Evolutionary conservation across 2,113 vertebrate genomes (phyloP).

Genomic region (Merops nubicus): DNA sequence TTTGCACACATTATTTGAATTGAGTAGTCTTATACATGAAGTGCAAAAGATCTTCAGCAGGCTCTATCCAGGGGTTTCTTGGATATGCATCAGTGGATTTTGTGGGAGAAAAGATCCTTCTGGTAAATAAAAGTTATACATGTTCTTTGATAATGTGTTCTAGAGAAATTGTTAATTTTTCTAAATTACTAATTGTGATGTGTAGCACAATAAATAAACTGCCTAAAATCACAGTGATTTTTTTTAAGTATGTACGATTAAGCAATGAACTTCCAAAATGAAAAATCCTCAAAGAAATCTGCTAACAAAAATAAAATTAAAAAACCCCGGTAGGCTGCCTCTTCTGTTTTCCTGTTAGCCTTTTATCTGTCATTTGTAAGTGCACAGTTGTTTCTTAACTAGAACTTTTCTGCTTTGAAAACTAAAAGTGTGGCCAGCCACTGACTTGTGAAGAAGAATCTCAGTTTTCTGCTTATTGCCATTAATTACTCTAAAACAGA

Average conservation of each 20-base stretch:
- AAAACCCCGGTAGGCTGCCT: not conserved
- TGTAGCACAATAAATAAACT: constrained; percentile 36
- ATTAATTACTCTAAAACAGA: not conserved
- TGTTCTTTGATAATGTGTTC: constrained; percentile 53
- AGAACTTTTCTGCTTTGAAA: not conserved
- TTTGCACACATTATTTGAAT: constrained; percentile 45
- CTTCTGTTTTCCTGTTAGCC: not conserved
- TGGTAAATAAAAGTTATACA: constrained; percentile 5
- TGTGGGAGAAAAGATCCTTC: constrained; percentile 12
- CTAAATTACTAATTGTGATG: constrained; percentile 33
- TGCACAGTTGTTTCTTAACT: not conserved
- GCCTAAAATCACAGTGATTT: constrained; percentile 48
- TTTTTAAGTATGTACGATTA: not conserved
- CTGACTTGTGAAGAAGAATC: not conserved
- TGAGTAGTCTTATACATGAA: constrained; percentile 62
- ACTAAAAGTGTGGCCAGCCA: not conserved
- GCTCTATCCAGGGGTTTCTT: constrained; percentile 55
- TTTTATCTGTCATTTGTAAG: not conserved
- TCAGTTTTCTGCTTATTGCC: not conserved
- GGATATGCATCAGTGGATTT: constrained; percentile 67
- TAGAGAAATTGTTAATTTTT: constrained; percentile 58
- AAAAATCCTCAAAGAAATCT: not conserved
- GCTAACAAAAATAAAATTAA: not conserved
- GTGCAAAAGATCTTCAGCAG: constrained; percentile 67
- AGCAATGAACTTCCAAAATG: constrained; percentile 10